Percentiles rank a stretch among this genome's conserved stretches.
These are phyloP conservation scores for Lagopus muta DNA, from an alignment of 2,113 vertebrate genomes.

Conservation along the genomic window DNA sequence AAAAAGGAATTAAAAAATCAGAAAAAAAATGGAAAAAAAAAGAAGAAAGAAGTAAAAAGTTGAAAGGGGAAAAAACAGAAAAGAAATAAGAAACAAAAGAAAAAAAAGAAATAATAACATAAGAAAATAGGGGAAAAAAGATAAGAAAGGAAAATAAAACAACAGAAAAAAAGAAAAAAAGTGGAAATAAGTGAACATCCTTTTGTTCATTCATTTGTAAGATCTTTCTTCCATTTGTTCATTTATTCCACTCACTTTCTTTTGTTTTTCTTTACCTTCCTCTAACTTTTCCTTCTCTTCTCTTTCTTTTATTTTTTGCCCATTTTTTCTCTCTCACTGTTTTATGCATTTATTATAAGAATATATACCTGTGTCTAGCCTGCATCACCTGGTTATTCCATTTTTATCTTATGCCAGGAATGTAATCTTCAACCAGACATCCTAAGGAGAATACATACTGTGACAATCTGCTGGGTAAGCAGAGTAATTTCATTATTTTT, in stretches of 20 bases:
- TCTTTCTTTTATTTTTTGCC: neutral
- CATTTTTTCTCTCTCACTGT: neutral
- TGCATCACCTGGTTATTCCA: constrained; percentile 63
- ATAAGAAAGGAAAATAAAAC: neutral
- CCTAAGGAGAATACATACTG: constrained; percentile 79
- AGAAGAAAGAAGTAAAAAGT: too few relatives aligned
- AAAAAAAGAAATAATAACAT: too few relatives aligned
- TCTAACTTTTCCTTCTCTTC: neutral
- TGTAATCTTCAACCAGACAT: constrained; percentile 73
- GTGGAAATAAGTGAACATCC: too few relatives aligned
- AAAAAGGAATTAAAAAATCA: too few relatives aligned
- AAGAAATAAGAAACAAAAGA: too few relatives aligned
- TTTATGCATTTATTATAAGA: constrained; percentile 52
- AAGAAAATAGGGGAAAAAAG: too few relatives aligned
- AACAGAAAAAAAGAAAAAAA: neutral
- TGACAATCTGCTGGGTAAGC: constrained; percentile 79
- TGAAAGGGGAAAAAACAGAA: too few relatives aligned
- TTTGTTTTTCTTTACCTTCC: too few relatives aligned
- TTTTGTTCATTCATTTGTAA: neutral
- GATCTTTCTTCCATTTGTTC: too few relatives aligned
- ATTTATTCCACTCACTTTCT: neutral
- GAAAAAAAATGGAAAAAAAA: too few relatives aligned
- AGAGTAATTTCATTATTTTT: constrained; percentile 79
- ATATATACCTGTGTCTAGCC: constrained; percentile 67
- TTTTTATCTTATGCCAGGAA: constrained; percentile 65